Evolutionary conservation across 2,113 vertebrate species (phyloP).

Genomic region (Artemisiospiza belli): DNA sequence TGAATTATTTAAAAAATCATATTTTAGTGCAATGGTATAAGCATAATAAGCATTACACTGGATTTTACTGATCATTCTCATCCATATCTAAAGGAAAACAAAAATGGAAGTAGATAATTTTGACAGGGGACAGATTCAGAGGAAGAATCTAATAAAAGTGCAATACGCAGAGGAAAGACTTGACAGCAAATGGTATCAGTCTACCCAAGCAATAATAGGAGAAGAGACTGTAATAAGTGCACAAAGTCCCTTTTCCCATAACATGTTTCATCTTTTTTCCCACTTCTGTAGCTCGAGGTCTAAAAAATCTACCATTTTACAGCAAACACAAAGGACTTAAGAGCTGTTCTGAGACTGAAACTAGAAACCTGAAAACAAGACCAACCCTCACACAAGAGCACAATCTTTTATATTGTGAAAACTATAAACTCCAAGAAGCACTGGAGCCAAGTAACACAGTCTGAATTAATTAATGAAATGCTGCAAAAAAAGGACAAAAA

Average conservation of each 20-base stretch:
- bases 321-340: slow-evolving; percentile 14
- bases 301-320: slow-evolving; percentile 19
- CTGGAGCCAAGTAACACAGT: not conserved
- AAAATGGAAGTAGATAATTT: not conserved
- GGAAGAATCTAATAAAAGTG: slow-evolving; percentile 13
- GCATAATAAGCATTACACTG: not conserved
- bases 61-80: not conserved
- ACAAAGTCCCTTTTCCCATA: slow-evolving; percentile 13
- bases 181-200: not conserved
- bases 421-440: not conserved
- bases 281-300: not conserved
- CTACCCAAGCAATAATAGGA: slow-evolving; percentile 1
- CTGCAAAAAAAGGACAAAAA: not conserved
- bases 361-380: not conserved
- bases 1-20: not conserved
- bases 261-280: not conserved
- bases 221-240: not conserved
- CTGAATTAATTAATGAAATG: not conserved
- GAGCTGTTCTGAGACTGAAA: slow-evolving; percentile 22
- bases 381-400: not conserved
- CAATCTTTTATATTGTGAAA: not conserved
- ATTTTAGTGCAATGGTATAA: not conserved
- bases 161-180: slow-evolving; percentile 7
- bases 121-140: not conserved
- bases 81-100: not conserved